A percentile compares a stretch with the other conserved stretches of the same genome.
Conservation (phyloP, 2,113 vertebrate species). For the Symphodus melops region DNA sequence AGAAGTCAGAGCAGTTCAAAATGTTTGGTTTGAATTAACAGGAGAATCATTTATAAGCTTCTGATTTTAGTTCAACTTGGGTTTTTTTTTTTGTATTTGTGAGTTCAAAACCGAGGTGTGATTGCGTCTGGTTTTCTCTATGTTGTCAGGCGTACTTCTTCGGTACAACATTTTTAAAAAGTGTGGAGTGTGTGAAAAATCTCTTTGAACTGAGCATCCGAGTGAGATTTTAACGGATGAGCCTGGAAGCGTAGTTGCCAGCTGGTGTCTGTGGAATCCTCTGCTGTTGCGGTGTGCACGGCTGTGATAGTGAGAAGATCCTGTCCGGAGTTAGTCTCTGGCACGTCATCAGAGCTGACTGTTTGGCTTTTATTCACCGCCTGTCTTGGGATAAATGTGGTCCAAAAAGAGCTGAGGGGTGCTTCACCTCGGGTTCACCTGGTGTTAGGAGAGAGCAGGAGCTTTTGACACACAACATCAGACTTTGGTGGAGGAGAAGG, state of each 20-base stretch:
- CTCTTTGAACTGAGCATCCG: slow-evolving; percentile 19
- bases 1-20: slow-evolving; percentile 10
- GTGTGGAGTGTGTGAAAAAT: background rate
- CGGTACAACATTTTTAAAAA: background rate
- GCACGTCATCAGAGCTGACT: slow-evolving; percentile 27
- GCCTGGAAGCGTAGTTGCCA: slow-evolving; percentile 16
- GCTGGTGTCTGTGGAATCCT: slow-evolving; percentile 45
- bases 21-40: background rate
- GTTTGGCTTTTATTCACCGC: slow-evolving; percentile 26
- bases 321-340: slow-evolving; percentile 34
- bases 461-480: background rate
- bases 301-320: slow-evolving; percentile 35
- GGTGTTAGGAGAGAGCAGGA: background rate
- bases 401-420: slow-evolving; percentile 12
- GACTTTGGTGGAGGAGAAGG: no score
- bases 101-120: background rate
- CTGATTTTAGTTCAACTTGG: no score
- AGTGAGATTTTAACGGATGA: slow-evolving; percentile 29
- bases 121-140: background rate
- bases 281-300: slow-evolving; percentile 15
- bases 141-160: slow-evolving; percentile 5
- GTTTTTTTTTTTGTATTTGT: no score
- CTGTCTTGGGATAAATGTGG: background rate
- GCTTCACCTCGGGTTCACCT: slow-evolving; percentile 26
- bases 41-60: background rate